Conservation (phyloP, 2,113 vertebrate species). For the Phodopus roborovskii region DNA sequence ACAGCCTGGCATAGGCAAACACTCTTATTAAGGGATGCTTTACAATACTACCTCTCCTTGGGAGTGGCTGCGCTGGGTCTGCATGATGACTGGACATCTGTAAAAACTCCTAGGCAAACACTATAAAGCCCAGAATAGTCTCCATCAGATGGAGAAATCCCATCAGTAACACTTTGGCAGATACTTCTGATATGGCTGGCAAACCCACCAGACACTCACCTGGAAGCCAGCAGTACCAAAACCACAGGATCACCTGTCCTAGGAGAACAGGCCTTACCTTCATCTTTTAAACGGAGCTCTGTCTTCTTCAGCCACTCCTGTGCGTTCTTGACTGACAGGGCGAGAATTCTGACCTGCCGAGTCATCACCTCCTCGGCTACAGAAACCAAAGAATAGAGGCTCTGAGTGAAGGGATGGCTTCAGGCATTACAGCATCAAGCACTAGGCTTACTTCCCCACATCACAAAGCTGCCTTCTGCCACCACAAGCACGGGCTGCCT, state of each 20-base stretch:
- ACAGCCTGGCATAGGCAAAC: not conserved
- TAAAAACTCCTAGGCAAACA: not conserved
- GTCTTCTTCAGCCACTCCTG: conserved; percentile 83
- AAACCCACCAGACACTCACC: not conserved
- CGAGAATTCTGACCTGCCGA: conserved; percentile 71
- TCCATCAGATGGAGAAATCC: not conserved
- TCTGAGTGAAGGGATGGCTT: conserved; percentile 29
- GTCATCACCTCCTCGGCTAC: conserved; percentile 84
- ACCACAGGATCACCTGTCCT: not conserved
- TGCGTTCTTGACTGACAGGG: conserved; percentile 68
- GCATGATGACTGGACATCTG: not conserved
- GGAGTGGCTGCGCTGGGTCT: not conserved
- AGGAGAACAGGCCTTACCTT: conserved; percentile 79
- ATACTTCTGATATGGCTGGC: not conserved
- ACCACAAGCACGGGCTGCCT: not conserved
- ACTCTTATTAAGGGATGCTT: not conserved
- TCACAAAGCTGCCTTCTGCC: not conserved
- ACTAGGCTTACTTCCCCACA: not conserved
- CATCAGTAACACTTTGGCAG: not conserved
- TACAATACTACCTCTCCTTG: not conserved
- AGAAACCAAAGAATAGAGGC: conserved; percentile 66
- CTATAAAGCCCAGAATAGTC: not conserved
- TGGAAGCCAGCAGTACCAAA: not conserved
- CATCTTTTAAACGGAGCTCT: conserved; percentile 76
- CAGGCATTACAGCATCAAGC: not conserved